Base-by-base conservation (phyloP, 2,113 vertebrate species). In the Cyprinodon variegatus region DNA sequence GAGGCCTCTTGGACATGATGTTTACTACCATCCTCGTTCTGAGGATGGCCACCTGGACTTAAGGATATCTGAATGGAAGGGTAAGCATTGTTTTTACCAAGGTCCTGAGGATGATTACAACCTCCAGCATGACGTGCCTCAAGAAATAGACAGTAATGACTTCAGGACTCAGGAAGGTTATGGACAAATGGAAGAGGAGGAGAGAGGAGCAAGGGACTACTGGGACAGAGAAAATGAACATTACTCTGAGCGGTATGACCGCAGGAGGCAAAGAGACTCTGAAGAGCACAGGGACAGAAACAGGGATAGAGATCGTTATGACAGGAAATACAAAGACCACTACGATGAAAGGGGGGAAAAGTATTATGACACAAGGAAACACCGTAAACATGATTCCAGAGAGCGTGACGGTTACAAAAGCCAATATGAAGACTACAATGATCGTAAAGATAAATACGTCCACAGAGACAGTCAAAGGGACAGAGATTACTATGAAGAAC, bases 61-160 rank as follows among this genome's bases (percentile, higher is more conserved):
- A 36, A 92, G 92, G 80, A 88, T 85, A 70, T 91, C 93, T 13
- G 85, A 93, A 68, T 87, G 88, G 90, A 88, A 91, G 70, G 89
- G 86, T 11, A 90, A 91, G 46, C 75, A 93, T 68, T 94, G 91
- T 83, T 95, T 94, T 74, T 95, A 93, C 73, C 92, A 93, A 69
- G 92, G 90, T 4, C 89, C 80, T 11, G 91, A 92, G 71, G 88
- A 57, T 1, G 50, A 91, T 75, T 48, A 86, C 66, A 82, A 76
- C 74, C 83, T 77, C 10, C 85, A 88, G 60, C 83, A 85, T 8
- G 76, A 73, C 72, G 80, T 78, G 61, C 79, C 78, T 22, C 80
- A 76, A 72, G 82, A 86, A 75, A 84, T 65, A 63, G 87, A 85
- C 60, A 72, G 62, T 40, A 71, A 4, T 15, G 86, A 86, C 72